phyloP scores from a whole-genome alignment of 2,888 invertebrate genomes.

The Therioaphis trifolii region DNA sequence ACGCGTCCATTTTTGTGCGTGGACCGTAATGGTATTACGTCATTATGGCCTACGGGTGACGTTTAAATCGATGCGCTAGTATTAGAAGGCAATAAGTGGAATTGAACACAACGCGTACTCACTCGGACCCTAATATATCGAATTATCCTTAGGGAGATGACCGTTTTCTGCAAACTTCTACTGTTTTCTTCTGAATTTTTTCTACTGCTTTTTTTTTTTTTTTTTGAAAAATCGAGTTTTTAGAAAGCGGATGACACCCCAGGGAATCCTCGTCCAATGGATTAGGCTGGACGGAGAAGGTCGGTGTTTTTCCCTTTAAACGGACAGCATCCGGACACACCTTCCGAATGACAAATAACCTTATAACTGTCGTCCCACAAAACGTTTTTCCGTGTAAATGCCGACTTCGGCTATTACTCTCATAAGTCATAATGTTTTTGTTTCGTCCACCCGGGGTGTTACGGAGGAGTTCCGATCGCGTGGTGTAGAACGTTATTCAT shows the following conservation, averaged over 20 bases:
- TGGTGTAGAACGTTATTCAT: background rate
- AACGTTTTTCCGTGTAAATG: conserved; percentile 53
- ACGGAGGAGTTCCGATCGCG: background rate
- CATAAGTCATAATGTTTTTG: conserved; percentile 47
- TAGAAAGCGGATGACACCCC: conserved; percentile 56
- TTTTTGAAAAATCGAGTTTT: conserved; percentile 56
- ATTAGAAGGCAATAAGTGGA: conserved; percentile 59
- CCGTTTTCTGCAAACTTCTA: conserved; percentile 51
- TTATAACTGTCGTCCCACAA: conserved; percentile 47
- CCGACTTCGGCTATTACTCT: conserved; percentile 24
- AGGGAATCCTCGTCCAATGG: conserved; percentile 47
- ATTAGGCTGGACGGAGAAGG: background rate
- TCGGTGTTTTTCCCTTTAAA: conserved; percentile 26
- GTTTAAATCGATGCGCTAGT: conserved; percentile 56
- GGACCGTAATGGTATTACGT: conserved; percentile 26
- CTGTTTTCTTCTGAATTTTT: conserved; percentile 13
- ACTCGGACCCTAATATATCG: conserved; percentile 18
- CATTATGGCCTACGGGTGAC: conserved; percentile 32
- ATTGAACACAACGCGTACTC: conserved; percentile 34
- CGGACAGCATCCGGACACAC: conserved; percentile 50
- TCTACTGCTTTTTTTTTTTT: no score
- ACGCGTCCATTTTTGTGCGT: conserved; percentile 30
- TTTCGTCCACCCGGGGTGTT: conserved; percentile 30
- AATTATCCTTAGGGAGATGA: conserved; percentile 53
- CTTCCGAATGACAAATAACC: conserved; percentile 57